These are phyloP conservation scores for Diaperis boleti DNA, from an alignment of 2,888 invertebrate species.

Conservation along the genomic window DNA sequence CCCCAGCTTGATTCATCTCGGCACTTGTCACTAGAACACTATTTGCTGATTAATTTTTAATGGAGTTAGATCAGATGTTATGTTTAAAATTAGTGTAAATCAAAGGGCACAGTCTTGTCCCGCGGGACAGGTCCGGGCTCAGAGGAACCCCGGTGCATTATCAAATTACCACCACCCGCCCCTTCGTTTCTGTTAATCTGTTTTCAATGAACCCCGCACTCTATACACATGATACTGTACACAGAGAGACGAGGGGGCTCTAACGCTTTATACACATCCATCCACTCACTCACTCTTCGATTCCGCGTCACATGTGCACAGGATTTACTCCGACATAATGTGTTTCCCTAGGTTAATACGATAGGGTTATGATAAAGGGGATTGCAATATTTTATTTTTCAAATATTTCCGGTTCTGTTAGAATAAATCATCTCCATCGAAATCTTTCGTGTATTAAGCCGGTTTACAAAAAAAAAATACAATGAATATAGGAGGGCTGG, in stretches of 20 bases:
- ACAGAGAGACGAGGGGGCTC: constrained; percentile 47
- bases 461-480: too few relatives aligned
- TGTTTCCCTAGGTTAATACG: constrained; percentile 50
- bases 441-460: too few relatives aligned
- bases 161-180: constrained; percentile 68
- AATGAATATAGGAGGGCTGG: too few relatives aligned
- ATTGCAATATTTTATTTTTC: constrained; percentile 37
- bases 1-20: constrained; percentile 3
- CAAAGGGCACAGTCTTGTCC: constrained; percentile 64
- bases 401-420: constrained; percentile 1
- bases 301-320: constrained; percentile 44
- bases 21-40: constrained; percentile 48
- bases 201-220: constrained; percentile 66
- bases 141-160: constrained; percentile 64
- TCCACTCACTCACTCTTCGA: constrained; percentile 38
- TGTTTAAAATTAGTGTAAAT: constrained; percentile 68
- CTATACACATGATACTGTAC: constrained; percentile 62
- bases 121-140: constrained; percentile 58
- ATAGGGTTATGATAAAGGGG: constrained; percentile 50
- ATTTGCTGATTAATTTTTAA: constrained; percentile 67
- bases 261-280: constrained; percentile 37
- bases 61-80: constrained; percentile 67
- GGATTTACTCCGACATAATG: constrained; percentile 48
- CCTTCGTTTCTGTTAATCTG: constrained; percentile 66
- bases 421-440: too few relatives aligned